Evolutionary conservation across 2,888 invertebrate genomes (phyloP), one percentile per base, ranked within the genome.

Genomic region (Chaetogeoica ovagalla): DNA sequence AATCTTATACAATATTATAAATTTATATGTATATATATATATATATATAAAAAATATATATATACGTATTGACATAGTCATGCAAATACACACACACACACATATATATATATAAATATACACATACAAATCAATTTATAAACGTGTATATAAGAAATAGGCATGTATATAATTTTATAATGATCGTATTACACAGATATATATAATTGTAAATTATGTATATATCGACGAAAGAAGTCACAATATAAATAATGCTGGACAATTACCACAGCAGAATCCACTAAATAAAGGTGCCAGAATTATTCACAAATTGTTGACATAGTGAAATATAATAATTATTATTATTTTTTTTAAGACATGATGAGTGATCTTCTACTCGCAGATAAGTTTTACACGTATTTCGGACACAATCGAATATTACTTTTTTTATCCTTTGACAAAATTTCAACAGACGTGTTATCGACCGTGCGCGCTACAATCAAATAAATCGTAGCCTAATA

Each of bases 301-400:
- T 79, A 79, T 69, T 71, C 63, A 30, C 30, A 37, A 48, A 69
- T 68, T 60, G 39, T 79, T 79, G 71, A 71, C 71, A 21, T 79
- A 55, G 77, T 79, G 79, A 79, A 63, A 79, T 63, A 71, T 79
- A 79, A 70, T 70, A 79, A 79, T 79, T 79, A 77, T 79, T 43
- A 2, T 30, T 30, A 2, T 30, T 30, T 30, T 30, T 30, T 30
- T 30, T 30, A 43, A 79, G 79, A 79, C 63, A 71, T 71, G 63
- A 71, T 79, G 79, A 79, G 79, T 71, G 79, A 79, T 79, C 79
- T 79, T 79, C 55, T 79, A 79, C 79, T 79, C 79, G 71, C 70
- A 71, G 79, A 79, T 71, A 70, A 79, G 79, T 79, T 79, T 79
- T 71, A 79, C 71, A 79, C 71, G 57, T 55, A 59, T 59, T 48